These are phyloP conservation scores for Gallinago solitaria DNA, from an alignment of 2,797 vertebrate species.

Conservation along the genomic window DNA sequence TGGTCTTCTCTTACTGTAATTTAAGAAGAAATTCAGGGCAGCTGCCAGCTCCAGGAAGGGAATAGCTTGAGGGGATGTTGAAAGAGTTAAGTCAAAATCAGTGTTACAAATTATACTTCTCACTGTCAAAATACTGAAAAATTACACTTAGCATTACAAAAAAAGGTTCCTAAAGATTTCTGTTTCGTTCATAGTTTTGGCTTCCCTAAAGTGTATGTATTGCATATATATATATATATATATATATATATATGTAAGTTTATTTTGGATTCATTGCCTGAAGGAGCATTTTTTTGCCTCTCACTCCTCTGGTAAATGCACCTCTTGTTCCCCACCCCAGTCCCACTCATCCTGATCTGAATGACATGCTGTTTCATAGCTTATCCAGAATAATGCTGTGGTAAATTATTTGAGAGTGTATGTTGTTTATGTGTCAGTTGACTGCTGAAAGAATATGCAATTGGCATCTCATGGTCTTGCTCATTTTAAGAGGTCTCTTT, in stretches of 20 bases:
- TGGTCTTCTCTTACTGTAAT: background rate
- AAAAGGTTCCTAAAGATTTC: background rate
- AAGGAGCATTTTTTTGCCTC: background rate
- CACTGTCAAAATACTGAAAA: background rate
- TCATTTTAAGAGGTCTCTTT: constrained; percentile 18
- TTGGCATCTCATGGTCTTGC: background rate
- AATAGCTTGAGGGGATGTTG: background rate
- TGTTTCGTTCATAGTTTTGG: background rate
- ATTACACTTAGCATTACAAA: background rate
- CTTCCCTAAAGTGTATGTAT: background rate
- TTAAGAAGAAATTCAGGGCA: background rate
- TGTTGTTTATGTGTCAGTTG: background rate
- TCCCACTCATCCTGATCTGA: background rate
- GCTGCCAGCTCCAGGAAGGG: background rate
- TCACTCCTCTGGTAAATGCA: background rate
- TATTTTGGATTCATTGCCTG: background rate
- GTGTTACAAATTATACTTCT: background rate
- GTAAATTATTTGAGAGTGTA: background rate
- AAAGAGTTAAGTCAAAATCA: background rate
- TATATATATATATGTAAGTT: background rate
- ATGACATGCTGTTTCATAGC: background rate
- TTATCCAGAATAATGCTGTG: background rate
- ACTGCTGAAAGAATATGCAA: background rate
- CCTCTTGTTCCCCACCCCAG: background rate
- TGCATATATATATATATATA: background rate